phyloP scores from a whole-genome alignment of 2,888 invertebrate species.

The Clunio marinus region DNA sequence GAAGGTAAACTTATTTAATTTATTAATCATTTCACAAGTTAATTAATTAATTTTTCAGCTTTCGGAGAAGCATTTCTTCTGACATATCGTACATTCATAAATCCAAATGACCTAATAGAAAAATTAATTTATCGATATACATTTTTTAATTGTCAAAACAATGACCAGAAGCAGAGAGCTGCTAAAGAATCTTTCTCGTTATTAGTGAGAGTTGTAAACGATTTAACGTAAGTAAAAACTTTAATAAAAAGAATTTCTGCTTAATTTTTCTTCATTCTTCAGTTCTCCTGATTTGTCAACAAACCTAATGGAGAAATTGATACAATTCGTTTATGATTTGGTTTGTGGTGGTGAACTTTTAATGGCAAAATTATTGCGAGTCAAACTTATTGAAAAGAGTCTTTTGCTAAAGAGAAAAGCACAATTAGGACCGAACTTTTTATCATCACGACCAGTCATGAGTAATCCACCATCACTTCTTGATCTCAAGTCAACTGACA shows the following conservation, averaged over 20 bases:
- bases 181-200: constrained; percentile 86
- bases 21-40: constrained; percentile 2
- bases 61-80: constrained; percentile 89
- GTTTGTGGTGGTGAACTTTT: constrained; percentile 88
- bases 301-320: constrained; percentile 72
- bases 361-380: constrained; percentile 83
- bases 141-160: constrained; percentile 66
- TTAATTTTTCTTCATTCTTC: constrained; percentile 43
- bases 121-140: constrained; percentile 68
- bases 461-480: constrained; percentile 65
- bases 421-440: neutral
- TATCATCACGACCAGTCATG: constrained; percentile 55
- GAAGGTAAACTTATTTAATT: constrained; percentile 46
- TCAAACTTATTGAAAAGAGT: constrained; percentile 80
- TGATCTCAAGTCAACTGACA: constrained; percentile 89
- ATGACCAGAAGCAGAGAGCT: constrained; percentile 66
- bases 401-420: neutral
- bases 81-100: constrained; percentile 93
- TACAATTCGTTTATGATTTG: constrained; percentile 91
- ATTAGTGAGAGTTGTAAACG: constrained; percentile 89
- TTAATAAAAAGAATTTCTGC: neutral
- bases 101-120: constrained; percentile 77
- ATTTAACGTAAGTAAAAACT: constrained; percentile 78
- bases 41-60: constrained; percentile 43
- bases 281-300: constrained; percentile 83